Percentiles rank a stretch among this genome's conserved stretches.
Conservation (phyloP, 2,113 vertebrate genomes). For the Acrocephalus arundinaceus region DNA sequence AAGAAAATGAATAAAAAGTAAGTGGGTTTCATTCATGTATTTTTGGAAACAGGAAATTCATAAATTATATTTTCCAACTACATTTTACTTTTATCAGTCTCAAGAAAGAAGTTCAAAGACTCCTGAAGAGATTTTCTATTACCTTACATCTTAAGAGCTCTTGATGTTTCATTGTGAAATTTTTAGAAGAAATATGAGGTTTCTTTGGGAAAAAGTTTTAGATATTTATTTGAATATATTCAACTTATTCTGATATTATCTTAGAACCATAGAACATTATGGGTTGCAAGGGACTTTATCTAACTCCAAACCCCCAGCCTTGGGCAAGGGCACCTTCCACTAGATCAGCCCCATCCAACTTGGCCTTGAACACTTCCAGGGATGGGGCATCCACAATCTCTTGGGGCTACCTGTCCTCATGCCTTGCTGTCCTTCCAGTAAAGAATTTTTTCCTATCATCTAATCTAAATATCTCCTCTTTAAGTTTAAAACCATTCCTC, state of each 20-base stretch:
- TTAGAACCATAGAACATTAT: neutral
- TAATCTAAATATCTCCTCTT: neutral
- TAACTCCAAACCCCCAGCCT: rapidly evolving
- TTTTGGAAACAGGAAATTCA: neutral
- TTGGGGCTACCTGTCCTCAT: neutral
- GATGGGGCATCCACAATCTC: neutral
- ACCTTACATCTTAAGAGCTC: neutral
- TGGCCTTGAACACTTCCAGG: neutral
- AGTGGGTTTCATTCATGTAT: neutral
- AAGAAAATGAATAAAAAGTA: neutral
- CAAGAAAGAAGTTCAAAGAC: neutral
- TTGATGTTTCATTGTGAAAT: neutral
- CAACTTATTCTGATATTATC: neutral
- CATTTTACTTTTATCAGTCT: neutral
- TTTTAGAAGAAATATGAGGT: neutral
- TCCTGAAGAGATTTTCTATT: neutral
- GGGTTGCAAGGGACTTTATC: neutral
- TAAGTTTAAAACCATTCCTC: neutral
- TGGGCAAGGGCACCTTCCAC: neutral
- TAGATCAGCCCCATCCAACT: neutral
- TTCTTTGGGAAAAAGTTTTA: neutral
- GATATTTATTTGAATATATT: neutral
- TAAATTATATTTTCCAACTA: neutral
- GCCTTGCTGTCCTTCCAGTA: neutral
- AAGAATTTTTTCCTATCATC: neutral